Evolutionary conservation across 2,888 invertebrate genomes (phyloP).

Genomic region (Laspeyria flexula): DNA sequence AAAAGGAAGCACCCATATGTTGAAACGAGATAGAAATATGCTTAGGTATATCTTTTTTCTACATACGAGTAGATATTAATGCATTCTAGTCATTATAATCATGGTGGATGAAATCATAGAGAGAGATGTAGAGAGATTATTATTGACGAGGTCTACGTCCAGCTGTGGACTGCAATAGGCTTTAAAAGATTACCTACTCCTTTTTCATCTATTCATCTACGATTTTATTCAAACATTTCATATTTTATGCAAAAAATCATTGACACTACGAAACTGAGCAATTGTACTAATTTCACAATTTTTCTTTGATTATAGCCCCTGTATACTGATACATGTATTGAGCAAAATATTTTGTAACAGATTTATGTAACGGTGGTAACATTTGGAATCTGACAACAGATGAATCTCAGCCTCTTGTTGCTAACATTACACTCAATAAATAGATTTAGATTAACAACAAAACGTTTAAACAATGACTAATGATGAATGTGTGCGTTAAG

Average conservation of each 20-base stretch:
- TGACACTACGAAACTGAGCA: conserved; percentile 42
- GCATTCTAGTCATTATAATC: too few relatives aligned
- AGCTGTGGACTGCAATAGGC: too few relatives aligned
- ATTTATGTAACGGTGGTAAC: conserved; percentile 61
- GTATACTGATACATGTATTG: conserved; percentile 58
- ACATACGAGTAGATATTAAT: too few relatives aligned
- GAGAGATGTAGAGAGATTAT: too few relatives aligned
- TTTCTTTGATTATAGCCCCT: conserved; percentile 52
- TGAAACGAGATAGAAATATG: too few relatives aligned
- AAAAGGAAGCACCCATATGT: too few relatives aligned
- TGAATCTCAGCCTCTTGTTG: conserved; percentile 37
- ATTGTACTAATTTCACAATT: conserved; percentile 62
- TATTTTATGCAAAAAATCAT: conserved; percentile 4
- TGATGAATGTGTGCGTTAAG: background rate
- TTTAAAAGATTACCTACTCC: too few relatives aligned
- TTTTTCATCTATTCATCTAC: too few relatives aligned
- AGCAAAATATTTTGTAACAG: conserved; percentile 70
- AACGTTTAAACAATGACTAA: background rate
- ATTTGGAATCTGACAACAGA: conserved; percentile 50
- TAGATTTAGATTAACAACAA: background rate
- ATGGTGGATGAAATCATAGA: too few relatives aligned
- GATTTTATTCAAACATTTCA: background rate
- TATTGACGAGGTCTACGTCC: too few relatives aligned
- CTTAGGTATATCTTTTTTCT: too few relatives aligned
- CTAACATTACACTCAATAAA: conserved; percentile 11